Conservation (phyloP, 2,888 invertebrate genomes). For the Tetramorium bicarinatum region DNA sequence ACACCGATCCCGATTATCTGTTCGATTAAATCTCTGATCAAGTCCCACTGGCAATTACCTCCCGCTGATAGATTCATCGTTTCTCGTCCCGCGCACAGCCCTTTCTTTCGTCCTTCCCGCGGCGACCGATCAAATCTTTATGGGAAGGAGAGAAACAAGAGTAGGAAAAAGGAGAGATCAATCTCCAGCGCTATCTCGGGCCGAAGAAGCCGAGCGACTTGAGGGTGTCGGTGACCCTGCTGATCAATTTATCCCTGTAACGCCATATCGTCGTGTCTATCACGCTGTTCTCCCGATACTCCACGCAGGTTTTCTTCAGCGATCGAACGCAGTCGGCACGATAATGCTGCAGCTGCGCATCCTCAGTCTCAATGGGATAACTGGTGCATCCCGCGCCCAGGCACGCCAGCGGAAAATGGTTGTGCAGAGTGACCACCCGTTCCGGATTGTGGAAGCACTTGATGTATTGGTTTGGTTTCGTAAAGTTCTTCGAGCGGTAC, state of each 20-base stretch:
- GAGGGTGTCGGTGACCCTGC: conserved; percentile 91
- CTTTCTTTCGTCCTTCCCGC: not conserved
- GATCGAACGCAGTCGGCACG: conserved; percentile 96
- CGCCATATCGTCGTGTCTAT: conserved; percentile 96
- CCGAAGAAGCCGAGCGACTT: conserved; percentile 91
- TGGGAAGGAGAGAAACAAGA: not conserved
- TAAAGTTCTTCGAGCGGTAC: conserved; percentile 95
- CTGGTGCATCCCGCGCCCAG: conserved; percentile 93
- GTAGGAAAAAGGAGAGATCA: conserved; percentile 13
- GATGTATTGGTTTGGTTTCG: conserved; percentile 96
- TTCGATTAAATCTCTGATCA: conserved; percentile 43
- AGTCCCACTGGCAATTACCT: conserved; percentile 18
- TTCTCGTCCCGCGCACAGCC: conserved; percentile 8
- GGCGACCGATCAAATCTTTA: conserved; percentile 28
- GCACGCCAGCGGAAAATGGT: conserved; percentile 96
- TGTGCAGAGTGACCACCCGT: conserved; percentile 95
- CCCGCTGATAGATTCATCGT: conserved; percentile 29
- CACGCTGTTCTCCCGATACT: conserved; percentile 93
- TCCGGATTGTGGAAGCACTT: conserved; percentile 98
- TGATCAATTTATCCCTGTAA: conserved; percentile 92
- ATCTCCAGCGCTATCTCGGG: conserved; percentile 80
- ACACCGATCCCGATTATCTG: conserved; percentile 30
- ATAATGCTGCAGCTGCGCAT: conserved; percentile 97
- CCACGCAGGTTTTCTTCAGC: conserved; percentile 93
- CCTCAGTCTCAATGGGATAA: conserved; percentile 93